Evolutionary conservation across 2,888 invertebrate genomes (phyloP), one percentile per base, ranked within the genome.

Genomic region (Agonopterix subpropinquella): DNA sequence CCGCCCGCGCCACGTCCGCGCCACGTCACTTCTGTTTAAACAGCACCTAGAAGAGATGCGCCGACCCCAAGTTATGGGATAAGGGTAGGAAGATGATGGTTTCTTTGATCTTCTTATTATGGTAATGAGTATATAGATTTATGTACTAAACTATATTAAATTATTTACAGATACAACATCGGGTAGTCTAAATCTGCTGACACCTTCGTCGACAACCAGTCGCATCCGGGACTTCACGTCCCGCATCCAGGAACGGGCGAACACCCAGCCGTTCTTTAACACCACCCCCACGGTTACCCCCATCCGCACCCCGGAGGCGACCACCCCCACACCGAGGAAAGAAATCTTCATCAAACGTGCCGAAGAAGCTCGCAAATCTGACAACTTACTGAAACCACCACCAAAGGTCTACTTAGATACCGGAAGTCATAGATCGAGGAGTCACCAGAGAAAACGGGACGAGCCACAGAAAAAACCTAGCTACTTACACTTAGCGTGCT

Each of bases 401-500:
- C 77, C 81, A 0, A 87, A 87, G 62, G 77, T 83, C 1, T 71
- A 78, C 53, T 57, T 84, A 37, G 87, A 87, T 50, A 56, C 77
- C 0, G 64, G 70, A 10, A 86, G 87, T 47, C 84, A 86, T 47
- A 70, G 87, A 53, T 85, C 85, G 0, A 64, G 86, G 8, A 72
- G 73, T 15, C 77, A 81, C 43, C 79, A 80, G 18, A 88, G 85
- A 47, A 87, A 86, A 55, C 62, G 80, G 3, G 85, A 84, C 70
- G 84, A 87, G 43, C 68, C 78, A 8, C 86, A 87, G 11, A 94
- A 95, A 73, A 93, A 95, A 70, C 97, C 97, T 0, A 96, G 96
- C 50, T 97, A 97, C 75, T 84, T 97, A 49, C 95, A 95, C 65
- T 85, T 97, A 54, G 96, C 97, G 47, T 96, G 96, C 74, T 96